Evolutionary conservation across 2,797 vertebrate genomes (phyloP).

Genomic region (Pseudotriccus pelzelni): DNA sequence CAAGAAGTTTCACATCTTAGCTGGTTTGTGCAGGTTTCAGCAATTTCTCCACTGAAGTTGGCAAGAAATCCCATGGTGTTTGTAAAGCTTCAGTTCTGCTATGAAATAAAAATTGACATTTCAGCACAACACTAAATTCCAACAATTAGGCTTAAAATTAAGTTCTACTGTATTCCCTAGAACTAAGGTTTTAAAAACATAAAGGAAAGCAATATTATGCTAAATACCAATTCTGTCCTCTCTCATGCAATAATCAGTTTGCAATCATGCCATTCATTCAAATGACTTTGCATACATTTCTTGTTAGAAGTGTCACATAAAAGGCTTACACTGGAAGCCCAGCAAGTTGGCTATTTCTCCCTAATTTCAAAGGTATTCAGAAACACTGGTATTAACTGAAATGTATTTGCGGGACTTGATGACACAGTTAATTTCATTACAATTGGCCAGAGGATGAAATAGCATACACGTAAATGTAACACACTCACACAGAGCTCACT

Average conservation of each 20-base stretch:
- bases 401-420: neutral
- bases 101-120: constrained; percentile 24
- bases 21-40: constrained; percentile 22
- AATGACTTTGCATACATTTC: constrained; percentile 6
- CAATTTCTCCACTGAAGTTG: neutral
- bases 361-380: constrained; percentile 19
- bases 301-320: neutral
- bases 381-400: neutral
- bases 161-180: constrained; percentile 24
- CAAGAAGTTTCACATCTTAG: neutral
- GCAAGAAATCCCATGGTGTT: neutral
- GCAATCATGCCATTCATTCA: constrained; percentile 30
- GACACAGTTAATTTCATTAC: neutral
- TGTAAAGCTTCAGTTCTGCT: neutral
- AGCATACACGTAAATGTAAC: neutral
- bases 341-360: neutral
- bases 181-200: constrained; percentile 17
- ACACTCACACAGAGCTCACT: neutral
- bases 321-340: neutral
- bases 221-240: constrained; percentile 28
- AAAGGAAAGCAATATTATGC: constrained; percentile 30
- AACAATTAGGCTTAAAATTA: constrained; percentile 46
- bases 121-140: constrained; percentile 27
- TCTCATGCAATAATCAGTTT: constrained; percentile 31
- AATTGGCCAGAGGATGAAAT: neutral